These are phyloP conservation scores for Smithornis capensis DNA, from an alignment of 2,113 vertebrate genomes.

Conservation along the genomic window DNA sequence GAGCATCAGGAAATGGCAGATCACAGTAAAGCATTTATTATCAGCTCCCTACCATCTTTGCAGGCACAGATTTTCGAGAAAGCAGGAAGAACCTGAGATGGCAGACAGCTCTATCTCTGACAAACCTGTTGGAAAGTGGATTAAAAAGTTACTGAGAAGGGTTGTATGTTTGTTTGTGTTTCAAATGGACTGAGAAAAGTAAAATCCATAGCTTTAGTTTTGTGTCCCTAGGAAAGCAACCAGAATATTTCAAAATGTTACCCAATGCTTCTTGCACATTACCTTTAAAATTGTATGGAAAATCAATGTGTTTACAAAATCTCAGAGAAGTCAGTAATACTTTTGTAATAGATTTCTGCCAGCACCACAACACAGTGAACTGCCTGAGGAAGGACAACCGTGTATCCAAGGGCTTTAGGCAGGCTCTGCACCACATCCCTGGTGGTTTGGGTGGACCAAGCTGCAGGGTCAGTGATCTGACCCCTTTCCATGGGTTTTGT, in stretches of 20 bases:
- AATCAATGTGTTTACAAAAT: background rate
- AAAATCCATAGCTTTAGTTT: background rate
- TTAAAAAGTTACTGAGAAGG: background rate
- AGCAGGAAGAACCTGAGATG: background rate
- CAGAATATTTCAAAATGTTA: background rate
- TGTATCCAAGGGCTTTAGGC: background rate
- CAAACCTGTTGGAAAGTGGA: background rate
- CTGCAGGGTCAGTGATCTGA: background rate
- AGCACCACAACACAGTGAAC: background rate
- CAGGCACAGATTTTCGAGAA: background rate
- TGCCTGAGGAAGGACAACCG: accelerated
- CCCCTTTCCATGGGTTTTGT: background rate
- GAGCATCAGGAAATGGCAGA: background rate
- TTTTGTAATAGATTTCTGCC: background rate
- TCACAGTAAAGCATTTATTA: background rate
- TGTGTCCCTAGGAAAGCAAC: background rate
- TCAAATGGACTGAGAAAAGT: background rate
- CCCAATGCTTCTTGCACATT: accelerated
- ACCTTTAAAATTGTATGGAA: background rate
- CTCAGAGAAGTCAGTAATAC: background rate
- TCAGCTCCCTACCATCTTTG: background rate
- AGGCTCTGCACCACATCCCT: background rate
- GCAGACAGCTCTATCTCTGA: background rate
- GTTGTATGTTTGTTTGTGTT: accelerated
- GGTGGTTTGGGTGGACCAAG: background rate